phyloP scores from a whole-genome alignment of 2,113 vertebrate genomes.

The Cyanoramphus novaezelandiae region DNA sequence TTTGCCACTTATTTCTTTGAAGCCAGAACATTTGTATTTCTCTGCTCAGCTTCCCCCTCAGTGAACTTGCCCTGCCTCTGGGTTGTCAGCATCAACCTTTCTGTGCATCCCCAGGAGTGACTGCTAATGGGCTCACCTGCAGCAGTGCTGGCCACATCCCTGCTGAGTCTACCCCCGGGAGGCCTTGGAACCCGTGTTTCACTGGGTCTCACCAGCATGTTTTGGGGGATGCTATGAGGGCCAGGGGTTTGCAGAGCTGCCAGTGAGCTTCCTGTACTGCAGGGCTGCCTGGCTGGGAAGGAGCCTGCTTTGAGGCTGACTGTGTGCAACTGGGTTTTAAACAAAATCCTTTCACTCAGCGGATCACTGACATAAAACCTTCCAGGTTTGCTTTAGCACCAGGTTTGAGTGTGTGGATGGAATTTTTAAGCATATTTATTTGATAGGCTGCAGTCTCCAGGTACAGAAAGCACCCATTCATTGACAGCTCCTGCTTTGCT shows the following conservation, averaged over 20 bases:
- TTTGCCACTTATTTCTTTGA: background rate
- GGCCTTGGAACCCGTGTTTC: accelerated
- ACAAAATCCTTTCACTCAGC: background rate
- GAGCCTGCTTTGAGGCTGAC: background rate
- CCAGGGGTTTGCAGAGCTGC: background rate
- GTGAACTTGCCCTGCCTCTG: background rate
- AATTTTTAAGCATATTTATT: background rate
- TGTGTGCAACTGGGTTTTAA: background rate
- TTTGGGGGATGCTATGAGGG: background rate
- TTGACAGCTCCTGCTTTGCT: background rate
- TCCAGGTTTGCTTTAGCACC: background rate
- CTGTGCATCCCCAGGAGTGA: accelerated
- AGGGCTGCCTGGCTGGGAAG: accelerated
- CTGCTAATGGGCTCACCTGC: background rate
- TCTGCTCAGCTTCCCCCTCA: background rate
- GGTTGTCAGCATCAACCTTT: background rate
- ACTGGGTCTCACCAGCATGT: background rate
- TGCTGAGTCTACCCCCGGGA: accelerated
- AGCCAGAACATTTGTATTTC: background rate
- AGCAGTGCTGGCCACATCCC: background rate
- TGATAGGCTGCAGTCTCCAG: accelerated
- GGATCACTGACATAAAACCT: background rate
- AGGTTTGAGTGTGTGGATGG: background rate
- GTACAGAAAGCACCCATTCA: accelerated
- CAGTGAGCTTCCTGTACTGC: background rate